Conservation (phyloP, 2,888 invertebrate species). For the Galeruca laticollis region DNA sequence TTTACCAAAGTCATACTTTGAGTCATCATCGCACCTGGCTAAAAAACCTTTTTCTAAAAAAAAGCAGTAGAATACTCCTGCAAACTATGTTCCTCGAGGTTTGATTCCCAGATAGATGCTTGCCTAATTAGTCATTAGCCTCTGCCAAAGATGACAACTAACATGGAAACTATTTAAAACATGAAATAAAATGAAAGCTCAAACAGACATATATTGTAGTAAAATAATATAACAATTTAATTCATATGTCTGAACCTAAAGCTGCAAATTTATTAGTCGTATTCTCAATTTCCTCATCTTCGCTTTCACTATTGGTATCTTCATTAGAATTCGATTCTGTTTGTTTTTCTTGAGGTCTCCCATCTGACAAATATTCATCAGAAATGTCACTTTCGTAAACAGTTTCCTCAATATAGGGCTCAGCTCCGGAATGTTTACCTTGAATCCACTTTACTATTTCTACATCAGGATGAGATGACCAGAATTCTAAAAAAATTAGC, state of each 20-base stretch:
- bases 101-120: too few species aligned
- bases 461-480: slow-evolving; percentile 73
- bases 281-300: slow-evolving; percentile 39
- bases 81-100: too few species aligned
- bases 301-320: slow-evolving; percentile 38
- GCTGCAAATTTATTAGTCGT: slow-evolving; percentile 54
- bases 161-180: too few species aligned
- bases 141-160: too few species aligned
- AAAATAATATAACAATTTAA: background rate
- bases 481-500: slow-evolving; percentile 68
- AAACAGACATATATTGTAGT: background rate
- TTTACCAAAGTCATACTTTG: too few species aligned
- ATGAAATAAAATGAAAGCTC: background rate
- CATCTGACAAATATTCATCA: slow-evolving; percentile 38
- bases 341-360: slow-evolving; percentile 14
- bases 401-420: slow-evolving; percentile 43
- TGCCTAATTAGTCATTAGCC: too few species aligned
- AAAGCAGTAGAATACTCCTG: too few species aligned
- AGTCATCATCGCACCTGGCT: too few species aligned
- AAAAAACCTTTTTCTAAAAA: too few species aligned
- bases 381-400: slow-evolving; percentile 39
- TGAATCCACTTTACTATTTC: slow-evolving; percentile 78
- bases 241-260: slow-evolving; percentile 41
- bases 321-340: slow-evolving; percentile 26
- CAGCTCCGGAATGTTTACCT: slow-evolving; percentile 66